Evolutionary conservation across 2,113 vertebrate species (phyloP).

Genomic region (Cyanoliseus patagonus): DNA sequence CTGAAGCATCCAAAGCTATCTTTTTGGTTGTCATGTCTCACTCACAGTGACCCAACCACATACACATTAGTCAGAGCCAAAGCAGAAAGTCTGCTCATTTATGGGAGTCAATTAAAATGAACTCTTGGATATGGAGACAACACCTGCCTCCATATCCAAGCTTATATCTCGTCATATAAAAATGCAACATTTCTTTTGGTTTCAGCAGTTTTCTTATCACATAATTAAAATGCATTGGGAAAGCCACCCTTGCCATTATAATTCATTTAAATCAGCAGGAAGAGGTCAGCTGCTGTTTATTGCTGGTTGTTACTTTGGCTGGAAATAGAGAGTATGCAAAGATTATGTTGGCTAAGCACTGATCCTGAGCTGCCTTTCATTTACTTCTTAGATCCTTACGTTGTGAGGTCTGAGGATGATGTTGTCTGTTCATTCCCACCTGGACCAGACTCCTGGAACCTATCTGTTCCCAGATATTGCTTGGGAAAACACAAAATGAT

Average conservation of each 20-base stretch:
- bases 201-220: slow-evolving; percentile 26
- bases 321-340: not conserved
- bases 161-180: slow-evolving; percentile 31
- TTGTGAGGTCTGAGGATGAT: not conserved
- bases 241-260: not conserved
- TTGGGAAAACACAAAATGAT: not conserved
- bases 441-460: too few relatives aligned
- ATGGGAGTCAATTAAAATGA: slow-evolving; percentile 35
- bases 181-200: slow-evolving; percentile 16
- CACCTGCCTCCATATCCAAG: slow-evolving; percentile 2
- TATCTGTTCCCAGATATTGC: not conserved
- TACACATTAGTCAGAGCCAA: not conserved
- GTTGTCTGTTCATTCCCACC: not conserved
- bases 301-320: not conserved
- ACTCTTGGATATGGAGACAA: not conserved
- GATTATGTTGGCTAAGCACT: not conserved
- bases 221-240: not conserved
- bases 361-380: not conserved
- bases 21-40: not conserved
- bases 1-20: not conserved
- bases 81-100: not conserved
- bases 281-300: not conserved
- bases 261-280: not conserved
- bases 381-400: not conserved
- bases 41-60: not conserved